Percentiles rank a stretch among this genome's conserved stretches.
Conservation (phyloP, 92 coral and sea anemone species). For the Palythoa grandis region DNA sequence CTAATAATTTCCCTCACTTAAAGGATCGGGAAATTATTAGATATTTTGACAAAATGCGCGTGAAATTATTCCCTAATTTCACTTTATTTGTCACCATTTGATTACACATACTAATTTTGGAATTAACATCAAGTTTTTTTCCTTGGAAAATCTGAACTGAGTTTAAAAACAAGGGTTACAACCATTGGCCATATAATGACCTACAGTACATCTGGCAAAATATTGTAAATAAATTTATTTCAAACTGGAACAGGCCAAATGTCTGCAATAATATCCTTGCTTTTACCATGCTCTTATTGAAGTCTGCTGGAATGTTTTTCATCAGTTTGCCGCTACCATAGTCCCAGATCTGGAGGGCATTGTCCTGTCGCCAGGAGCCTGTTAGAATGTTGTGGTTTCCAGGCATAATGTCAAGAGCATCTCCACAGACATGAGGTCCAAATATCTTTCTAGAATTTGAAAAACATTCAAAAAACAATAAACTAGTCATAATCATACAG, state of each 20-base stretch:
- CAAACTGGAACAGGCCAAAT: not conserved
- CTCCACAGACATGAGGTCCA: conserved; percentile 99
- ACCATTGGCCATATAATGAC: no score
- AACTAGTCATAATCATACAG: not conserved
- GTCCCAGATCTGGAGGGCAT: conserved; percentile 94
- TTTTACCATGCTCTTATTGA: conserved; percentile 85
- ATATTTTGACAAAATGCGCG: no score
- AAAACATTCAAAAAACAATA: not conserved
- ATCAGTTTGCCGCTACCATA: conserved; percentile 82
- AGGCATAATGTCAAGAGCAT: conserved; percentile 87
- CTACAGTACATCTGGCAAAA: no score
- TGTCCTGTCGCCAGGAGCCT: conserved; percentile 94
- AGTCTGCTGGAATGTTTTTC: conserved; percentile 79
- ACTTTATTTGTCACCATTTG: no score
- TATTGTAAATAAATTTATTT: not conserved
- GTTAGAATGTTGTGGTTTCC: conserved; percentile 74
- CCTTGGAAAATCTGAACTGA: no score
- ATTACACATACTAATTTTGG: no score
- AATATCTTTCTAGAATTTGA: conserved; percentile 78
- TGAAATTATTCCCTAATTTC: no score
- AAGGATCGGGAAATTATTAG: no score
- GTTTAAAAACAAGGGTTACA: no score
- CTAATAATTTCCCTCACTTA: no score
- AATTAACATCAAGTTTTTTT: no score
- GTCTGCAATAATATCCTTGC: not conserved